Evolutionary conservation across 2,888 invertebrate species (phyloP).

Genomic region (Watsonalla binaria): DNA sequence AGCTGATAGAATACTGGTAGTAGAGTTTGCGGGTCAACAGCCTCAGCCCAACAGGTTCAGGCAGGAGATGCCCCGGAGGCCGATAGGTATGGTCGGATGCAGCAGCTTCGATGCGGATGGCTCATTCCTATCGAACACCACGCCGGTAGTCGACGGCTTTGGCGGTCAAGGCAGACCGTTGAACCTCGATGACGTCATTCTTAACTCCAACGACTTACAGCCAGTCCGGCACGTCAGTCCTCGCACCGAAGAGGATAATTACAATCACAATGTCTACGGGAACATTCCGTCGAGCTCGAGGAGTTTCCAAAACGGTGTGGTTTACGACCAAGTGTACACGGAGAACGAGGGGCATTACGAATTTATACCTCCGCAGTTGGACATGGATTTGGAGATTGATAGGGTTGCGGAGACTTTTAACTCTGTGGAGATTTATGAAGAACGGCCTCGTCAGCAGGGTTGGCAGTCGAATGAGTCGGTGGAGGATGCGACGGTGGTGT

Average conservation of each 20-base stretch:
- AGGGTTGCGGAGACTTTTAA: conserved; percentile 57
- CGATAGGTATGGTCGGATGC: conserved; percentile 62
- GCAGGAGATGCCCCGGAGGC: conserved; percentile 56
- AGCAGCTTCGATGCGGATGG: conserved; percentile 67
- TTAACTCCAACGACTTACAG: conserved; percentile 58
- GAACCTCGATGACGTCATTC: conserved; percentile 63
- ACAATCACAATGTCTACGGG: conserved; percentile 67
- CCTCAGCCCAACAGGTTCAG: conserved; percentile 50
- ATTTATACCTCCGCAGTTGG: conserved; percentile 47
- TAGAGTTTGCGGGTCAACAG: conserved; percentile 82
- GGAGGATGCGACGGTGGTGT: conserved; percentile 76
- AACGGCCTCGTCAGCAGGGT: conserved; percentile 43
- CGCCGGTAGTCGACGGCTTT: conserved; percentile 73
- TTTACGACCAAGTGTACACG: conserved; percentile 68
- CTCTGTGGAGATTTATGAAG: conserved; percentile 67
- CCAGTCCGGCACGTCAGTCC: conserved; percentile 47
- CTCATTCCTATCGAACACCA: conserved; percentile 69
- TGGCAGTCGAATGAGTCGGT: conserved; percentile 71
- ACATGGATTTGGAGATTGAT: conserved; percentile 54
- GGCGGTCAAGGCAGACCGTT: conserved; percentile 69
- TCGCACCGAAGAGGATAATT: conserved; percentile 64
- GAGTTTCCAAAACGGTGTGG: conserved; percentile 44
- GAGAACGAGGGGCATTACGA: conserved; percentile 67
- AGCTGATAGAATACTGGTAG: conserved; percentile 87
- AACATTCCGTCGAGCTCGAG: conserved; percentile 55